A percentile compares a stretch with the other conserved stretches of the same genome.
phyloP scores from a whole-genome alignment of 1,140 invertebrate genomes.

The Macrocentrus cingulum region DNA sequence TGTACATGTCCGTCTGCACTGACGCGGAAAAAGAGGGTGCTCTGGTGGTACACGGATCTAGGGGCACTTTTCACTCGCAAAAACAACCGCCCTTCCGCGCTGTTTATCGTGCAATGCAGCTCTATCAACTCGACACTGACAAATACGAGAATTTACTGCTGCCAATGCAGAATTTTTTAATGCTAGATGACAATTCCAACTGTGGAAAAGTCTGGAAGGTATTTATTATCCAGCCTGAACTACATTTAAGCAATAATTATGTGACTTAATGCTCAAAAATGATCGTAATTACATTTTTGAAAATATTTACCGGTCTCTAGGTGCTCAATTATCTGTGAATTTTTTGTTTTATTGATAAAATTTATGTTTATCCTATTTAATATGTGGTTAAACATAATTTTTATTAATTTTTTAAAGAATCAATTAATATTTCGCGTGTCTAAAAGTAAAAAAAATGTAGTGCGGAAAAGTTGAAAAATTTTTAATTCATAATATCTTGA shows the following conservation, averaged over 20 bases:
- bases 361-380: too few species aligned
- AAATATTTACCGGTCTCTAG: neutral
- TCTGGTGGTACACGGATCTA: slow-evolving; percentile 84
- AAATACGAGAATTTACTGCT: slow-evolving; percentile 56
- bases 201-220: slow-evolving; percentile 59
- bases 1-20: slow-evolving; percentile 86
- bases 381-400: too few species aligned
- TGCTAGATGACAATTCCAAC: slow-evolving; percentile 53
- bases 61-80: slow-evolving; percentile 79
- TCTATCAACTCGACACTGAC: slow-evolving; percentile 59
- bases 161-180: slow-evolving; percentile 56
- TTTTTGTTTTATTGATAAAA: neutral
- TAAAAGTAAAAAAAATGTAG: too few species aligned
- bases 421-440: too few species aligned
- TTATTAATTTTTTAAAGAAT: too few species aligned
- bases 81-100: slow-evolving; percentile 87
- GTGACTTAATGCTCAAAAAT: neutral
- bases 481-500: too few species aligned
- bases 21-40: slow-evolving; percentile 76
- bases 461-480: too few species aligned
- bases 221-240: slow-evolving; percentile 51
- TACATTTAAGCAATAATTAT: slow-evolving; percentile 39
- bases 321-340: neutral
- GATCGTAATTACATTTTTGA: neutral
- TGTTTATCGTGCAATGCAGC: slow-evolving; percentile 72